Evolutionary conservation across 2,888 invertebrate genomes (phyloP).

Genomic region (Liposcelis brunnea): DNA sequence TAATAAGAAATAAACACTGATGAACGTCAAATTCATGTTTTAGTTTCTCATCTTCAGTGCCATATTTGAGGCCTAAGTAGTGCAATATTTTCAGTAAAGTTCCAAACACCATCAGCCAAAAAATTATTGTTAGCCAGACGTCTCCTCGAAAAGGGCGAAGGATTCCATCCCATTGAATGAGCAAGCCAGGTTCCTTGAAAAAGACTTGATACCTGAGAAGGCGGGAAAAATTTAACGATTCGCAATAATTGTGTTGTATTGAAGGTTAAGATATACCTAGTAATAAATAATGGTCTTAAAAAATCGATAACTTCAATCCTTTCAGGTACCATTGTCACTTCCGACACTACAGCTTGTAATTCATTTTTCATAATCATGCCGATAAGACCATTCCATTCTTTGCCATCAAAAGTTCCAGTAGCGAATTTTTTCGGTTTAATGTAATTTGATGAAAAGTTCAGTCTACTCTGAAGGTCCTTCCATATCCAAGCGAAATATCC

Average conservation of each 20-base stretch:
- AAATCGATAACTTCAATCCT: background rate
- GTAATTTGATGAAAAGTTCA: background rate
- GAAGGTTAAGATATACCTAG: background rate
- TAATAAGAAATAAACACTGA: background rate
- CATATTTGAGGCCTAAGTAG: background rate
- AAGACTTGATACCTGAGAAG: background rate
- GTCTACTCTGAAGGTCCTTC: background rate
- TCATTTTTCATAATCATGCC: background rate
- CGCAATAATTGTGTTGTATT: background rate
- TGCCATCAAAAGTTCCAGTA: background rate
- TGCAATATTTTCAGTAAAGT: background rate
- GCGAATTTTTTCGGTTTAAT: background rate
- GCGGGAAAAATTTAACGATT: background rate
- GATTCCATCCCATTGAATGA: background rate
- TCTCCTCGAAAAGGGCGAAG: background rate
- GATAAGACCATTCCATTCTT: background rate
- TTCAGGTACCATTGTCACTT: background rate
- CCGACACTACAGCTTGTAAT: background rate
- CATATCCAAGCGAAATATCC: conserved; percentile 4
- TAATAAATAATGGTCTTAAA: background rate
- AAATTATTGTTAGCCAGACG: background rate
- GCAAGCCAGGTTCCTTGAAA: conserved; percentile 1
- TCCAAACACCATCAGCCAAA: background rate
- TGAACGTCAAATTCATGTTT: background rate
- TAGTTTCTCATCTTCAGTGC: background rate